phyloP scores from a whole-genome alignment of 2,888 invertebrate species.

The Ophioninae sp. region DNA sequence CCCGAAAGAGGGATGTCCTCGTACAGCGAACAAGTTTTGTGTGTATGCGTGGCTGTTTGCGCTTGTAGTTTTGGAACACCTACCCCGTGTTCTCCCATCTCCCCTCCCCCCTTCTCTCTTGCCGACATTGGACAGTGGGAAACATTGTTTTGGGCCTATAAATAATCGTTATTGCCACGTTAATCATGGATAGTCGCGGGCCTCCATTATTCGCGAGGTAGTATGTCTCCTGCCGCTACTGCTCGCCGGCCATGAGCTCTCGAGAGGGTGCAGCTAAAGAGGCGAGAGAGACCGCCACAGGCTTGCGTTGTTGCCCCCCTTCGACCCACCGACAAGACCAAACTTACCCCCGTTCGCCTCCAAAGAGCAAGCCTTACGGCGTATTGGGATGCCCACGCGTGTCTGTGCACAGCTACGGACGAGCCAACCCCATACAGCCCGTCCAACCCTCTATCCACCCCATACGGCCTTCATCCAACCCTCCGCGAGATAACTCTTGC shows the following conservation, averaged over 20 bases:
- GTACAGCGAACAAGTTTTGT: constrained; percentile 10
- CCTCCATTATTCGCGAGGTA: constrained; percentile 74
- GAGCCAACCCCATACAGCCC: constrained; percentile 27
- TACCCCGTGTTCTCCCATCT: constrained; percentile 15
- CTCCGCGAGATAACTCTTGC: constrained; percentile 28
- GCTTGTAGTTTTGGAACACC: constrained; percentile 17
- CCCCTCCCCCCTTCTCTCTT: not conserved
- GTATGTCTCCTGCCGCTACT: constrained; percentile 13
- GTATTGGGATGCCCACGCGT: constrained; percentile 56
- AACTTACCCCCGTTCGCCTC: constrained; percentile 28
- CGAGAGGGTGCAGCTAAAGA: constrained; percentile 47
- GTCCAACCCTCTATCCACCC: constrained; percentile 18
- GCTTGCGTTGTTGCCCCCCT: constrained; percentile 75
- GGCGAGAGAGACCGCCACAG: constrained; percentile 45
- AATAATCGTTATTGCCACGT: constrained; percentile 79
- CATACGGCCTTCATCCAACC: constrained; percentile 1
- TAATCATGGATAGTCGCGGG: constrained; percentile 78
- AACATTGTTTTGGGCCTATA: constrained; percentile 79
- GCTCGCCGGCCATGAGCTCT: constrained; percentile 26
- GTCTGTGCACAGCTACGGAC: not conserved
- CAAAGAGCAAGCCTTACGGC: constrained; percentile 71
- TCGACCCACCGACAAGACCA: constrained; percentile 63
- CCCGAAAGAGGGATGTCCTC: constrained; percentile 11
- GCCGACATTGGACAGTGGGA: constrained; percentile 74
- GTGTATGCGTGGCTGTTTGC: constrained; percentile 7